These are phyloP conservation scores for Chrysolina americana DNA, from an alignment of 2,888 invertebrate genomes.

Conservation along the genomic window DNA sequence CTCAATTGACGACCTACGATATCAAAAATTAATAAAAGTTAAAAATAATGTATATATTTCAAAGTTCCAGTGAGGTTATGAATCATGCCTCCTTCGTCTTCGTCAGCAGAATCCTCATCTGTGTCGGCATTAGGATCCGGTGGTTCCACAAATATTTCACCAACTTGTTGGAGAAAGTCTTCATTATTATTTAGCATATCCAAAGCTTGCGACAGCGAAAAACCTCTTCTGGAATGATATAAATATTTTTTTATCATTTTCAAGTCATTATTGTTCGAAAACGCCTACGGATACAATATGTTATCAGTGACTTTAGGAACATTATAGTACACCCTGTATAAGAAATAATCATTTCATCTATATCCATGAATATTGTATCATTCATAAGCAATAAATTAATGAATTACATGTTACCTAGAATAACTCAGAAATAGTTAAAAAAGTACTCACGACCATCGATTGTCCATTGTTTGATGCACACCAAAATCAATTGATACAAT, in stretches of 20 bases:
- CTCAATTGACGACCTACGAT: conserved; percentile 32
- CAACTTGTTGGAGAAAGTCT: conserved; percentile 23
- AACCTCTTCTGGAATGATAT: conserved; percentile 28
- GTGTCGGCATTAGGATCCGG: conserved; percentile 39
- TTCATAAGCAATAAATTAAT: conserved; percentile 7
- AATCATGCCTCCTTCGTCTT: conserved; percentile 39
- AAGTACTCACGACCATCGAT: conserved; percentile 22
- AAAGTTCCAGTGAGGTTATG: conserved; percentile 36
- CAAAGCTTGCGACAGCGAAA: conserved; percentile 26
- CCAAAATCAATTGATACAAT: conserved; percentile 10
- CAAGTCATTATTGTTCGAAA: background rate
- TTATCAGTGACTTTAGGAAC: conserved; percentile 17
- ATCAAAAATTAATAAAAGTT: conserved; percentile 28
- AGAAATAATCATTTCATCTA: background rate
- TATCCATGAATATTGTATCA: background rate
- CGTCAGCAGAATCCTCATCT: conserved; percentile 45
- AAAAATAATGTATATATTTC: conserved; percentile 14
- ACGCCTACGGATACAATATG: conserved; percentile 27
- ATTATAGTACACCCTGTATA: conserved; percentile 4
- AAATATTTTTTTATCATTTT: too few species aligned
- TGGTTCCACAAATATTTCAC: conserved; percentile 43
- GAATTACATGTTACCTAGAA: conserved; percentile 6
- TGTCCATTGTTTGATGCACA: conserved; percentile 25
- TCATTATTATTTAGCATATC: conserved; percentile 30
- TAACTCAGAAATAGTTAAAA: conserved; percentile 12